These are phyloP conservation scores for Numida meleagris DNA, from an alignment of 2,113 vertebrate genomes.

Conservation along the genomic window DNA sequence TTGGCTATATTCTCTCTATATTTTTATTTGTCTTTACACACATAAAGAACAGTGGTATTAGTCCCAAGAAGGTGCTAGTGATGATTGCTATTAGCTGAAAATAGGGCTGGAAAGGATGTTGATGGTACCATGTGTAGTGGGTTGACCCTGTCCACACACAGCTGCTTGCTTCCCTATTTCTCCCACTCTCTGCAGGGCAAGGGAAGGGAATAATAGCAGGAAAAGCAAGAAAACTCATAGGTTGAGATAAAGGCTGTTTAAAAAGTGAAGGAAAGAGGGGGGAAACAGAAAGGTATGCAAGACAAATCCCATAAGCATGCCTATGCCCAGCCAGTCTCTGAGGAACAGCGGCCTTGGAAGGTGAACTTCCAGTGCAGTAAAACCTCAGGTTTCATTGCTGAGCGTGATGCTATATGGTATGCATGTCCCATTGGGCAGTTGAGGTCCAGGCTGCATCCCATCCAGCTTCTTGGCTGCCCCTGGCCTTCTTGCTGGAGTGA, in stretches of 20 bases:
- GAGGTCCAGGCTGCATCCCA: not conserved
- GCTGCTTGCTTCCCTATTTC: not conserved
- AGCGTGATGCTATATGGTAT: not conserved
- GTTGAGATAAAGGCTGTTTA: not conserved
- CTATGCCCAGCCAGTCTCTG: not conserved
- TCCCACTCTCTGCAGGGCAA: not conserved
- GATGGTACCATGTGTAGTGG: not conserved
- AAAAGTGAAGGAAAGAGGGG: not conserved
- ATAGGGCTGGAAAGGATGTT: not conserved
- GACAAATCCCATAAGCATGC: not conserved
- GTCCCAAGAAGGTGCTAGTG: not conserved
- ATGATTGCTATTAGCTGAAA: not conserved
- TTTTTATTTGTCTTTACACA: not conserved
- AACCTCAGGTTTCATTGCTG: not conserved
- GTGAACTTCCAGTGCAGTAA: not conserved
- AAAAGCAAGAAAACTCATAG: not conserved
- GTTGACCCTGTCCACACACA: not conserved
- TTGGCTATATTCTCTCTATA: not conserved
- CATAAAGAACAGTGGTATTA: not conserved
- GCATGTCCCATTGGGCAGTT: not conserved
- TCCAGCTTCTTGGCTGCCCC: not conserved
- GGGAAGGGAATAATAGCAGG: not conserved
- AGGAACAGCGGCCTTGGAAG: not conserved
- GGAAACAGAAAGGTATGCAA: not conserved
- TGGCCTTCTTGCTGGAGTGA: not conserved